These are phyloP conservation scores for Fratercula arctica DNA, from an alignment of 2,797 vertebrate species.

Conservation along the genomic window DNA sequence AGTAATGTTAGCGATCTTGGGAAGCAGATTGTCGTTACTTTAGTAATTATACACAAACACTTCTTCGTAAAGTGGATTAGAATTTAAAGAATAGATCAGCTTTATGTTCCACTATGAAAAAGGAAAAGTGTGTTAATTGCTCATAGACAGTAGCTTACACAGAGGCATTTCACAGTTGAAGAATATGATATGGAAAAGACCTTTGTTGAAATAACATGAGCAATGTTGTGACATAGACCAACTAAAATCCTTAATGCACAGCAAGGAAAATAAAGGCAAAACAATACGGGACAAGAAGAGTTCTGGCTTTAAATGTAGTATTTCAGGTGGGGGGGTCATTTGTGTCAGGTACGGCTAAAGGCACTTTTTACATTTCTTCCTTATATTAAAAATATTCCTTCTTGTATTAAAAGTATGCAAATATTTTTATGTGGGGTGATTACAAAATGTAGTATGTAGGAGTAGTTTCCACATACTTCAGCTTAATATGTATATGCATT, in stretches of 20 bases:
- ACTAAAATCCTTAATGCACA: neutral
- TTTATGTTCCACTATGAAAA: conserved; percentile 29
- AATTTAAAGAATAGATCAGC: conserved; percentile 51
- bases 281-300: neutral
- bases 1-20: conserved; percentile 46
- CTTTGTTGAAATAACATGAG: conserved; percentile 9
- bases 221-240: neutral
- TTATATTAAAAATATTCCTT: neutral
- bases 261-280: neutral
- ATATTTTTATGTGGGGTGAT: neutral
- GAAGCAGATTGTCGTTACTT: conserved; percentile 59
- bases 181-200: conserved; percentile 58
- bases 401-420: neutral
- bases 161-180: conserved; percentile 19
- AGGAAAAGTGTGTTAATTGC: conserved; percentile 50
- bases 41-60: conserved; percentile 39
- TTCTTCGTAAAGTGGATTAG: conserved; percentile 63
- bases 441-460: neutral
- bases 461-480: neutral
- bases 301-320: neutral
- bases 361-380: neutral
- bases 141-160: conserved; percentile 42
- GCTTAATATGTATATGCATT: neutral
- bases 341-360: neutral
- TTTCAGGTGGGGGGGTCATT: neutral